phyloP scores from a whole-genome alignment of 2,888 invertebrate species.

The Pterostichus niger region DNA sequence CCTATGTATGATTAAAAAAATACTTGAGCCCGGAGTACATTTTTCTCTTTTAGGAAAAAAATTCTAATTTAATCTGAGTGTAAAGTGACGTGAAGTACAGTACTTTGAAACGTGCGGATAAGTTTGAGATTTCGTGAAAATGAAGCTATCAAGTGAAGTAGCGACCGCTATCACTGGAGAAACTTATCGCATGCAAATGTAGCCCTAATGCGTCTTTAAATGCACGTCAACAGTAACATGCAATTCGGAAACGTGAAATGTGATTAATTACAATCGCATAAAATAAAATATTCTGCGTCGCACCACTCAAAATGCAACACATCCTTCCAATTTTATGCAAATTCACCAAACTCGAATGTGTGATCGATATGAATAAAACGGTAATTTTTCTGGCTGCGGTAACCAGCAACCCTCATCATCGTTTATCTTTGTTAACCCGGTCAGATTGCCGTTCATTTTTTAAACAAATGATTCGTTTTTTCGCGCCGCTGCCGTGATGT shows the following conservation, averaged over 20 bases:
- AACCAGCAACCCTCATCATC: constrained; percentile 60
- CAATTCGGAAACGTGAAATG: constrained; percentile 39
- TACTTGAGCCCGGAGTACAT: too few species aligned
- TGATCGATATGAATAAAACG: constrained; percentile 66
- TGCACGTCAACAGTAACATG: constrained; percentile 51
- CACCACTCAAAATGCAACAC: constrained; percentile 47
- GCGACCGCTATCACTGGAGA: constrained; percentile 21
- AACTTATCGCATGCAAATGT: constrained; percentile 59
- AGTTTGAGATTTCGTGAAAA: constrained; percentile 28
- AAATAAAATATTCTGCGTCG: constrained; percentile 48
- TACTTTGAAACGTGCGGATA: constrained; percentile 18
- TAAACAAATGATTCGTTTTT: constrained; percentile 66
- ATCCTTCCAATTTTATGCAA: constrained; percentile 56
- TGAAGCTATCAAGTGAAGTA: constrained; percentile 55
- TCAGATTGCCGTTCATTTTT: constrained; percentile 66
- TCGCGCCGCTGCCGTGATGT: constrained; percentile 48
- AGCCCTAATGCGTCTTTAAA: constrained; percentile 55
- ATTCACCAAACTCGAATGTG: constrained; percentile 51
- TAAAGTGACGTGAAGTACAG: constrained; percentile 6
- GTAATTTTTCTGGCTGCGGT: constrained; percentile 56
- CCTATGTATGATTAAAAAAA: too few species aligned
- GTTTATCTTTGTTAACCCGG: constrained; percentile 66
- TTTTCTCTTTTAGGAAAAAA: constrained; percentile 1
- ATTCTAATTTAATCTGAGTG: constrained; percentile 36
- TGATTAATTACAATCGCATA: constrained; percentile 51